Base-by-base conservation (phyloP, 2,797 vertebrate species). In the Uromys caudimaculatus region DNA sequence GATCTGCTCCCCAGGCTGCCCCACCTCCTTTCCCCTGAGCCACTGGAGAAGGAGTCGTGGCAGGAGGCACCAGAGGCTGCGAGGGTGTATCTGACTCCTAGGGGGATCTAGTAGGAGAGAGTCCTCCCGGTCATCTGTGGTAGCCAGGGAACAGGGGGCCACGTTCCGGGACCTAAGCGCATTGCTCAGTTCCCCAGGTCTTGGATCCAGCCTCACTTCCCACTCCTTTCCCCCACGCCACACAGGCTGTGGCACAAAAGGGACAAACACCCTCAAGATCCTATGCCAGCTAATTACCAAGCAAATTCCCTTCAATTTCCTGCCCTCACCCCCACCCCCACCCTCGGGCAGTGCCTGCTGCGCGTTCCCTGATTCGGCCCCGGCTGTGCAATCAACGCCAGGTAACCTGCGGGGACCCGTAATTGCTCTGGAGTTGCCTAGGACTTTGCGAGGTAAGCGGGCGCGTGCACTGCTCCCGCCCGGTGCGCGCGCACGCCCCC, bases 401-500 rank as follows among this genome's bases (percentile, higher is more conserved):
- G 91, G 90, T 71, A 78, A 89, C 95, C 93, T 91, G 92, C 94
- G 0, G 87, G 93, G 89, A 82, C 90, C 90, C 19, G 16, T 95
- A 87, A 96, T 91, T 90, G 96, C 95, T 89, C 88, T 41, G 89
- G 75, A 93, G 96, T 71, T 93, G 90, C 95, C 79, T 21, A 62
- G 88, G 96, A 77, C 94, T 85, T 83, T 23, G 93, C 96, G 23
- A 90, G 96, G 96, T 94, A 95, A 92, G 97, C 94, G 58, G 23
- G 44, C 47, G 19, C 44, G 44, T 4, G 56, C 0, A 41, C 75
- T 73, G 19, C 90, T 75, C 62, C 23, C 0, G 64, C 35, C 1
- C 29, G 41, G 41, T 16, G 81, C 32, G 47, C 16, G 14, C 32
- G 0, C 24, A 41, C 60, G 24, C 62, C 6, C 6, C 87, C 0